These are phyloP conservation scores for Trissoscelio sp. DNA, from an alignment of 2,888 invertebrate species.

Conservation along the genomic window DNA sequence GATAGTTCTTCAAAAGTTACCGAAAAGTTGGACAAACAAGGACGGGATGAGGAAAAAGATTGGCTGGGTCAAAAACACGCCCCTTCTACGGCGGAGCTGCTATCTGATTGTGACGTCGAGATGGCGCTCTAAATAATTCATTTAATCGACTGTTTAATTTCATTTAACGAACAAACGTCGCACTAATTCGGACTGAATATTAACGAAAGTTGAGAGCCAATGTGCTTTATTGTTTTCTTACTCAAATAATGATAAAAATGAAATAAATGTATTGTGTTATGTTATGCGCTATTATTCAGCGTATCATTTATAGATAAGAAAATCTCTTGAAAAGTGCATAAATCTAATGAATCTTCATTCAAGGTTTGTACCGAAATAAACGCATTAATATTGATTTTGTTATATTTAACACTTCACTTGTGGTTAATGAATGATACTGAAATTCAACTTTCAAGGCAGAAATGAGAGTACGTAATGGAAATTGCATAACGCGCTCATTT, in stretches of 20 bases:
- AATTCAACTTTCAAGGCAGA: conserved; percentile 37
- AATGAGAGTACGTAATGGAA: conserved; percentile 23
- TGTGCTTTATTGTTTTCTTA: not conserved
- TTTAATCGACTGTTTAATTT: conserved; percentile 4
- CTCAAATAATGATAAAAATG: not conserved
- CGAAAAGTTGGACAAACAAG: no score
- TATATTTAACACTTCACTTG: conserved; percentile 50
- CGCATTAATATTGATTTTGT: conserved; percentile 61
- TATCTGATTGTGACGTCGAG: conserved; percentile 68
- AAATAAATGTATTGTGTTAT: not conserved
- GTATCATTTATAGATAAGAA: conserved; percentile 21
- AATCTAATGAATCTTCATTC: conserved; percentile 42
- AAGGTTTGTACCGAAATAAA: conserved; percentile 60
- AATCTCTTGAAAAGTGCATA: conserved; percentile 13
- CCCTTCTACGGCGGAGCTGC: conserved; percentile 37
- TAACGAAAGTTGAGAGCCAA: conserved; percentile 30
- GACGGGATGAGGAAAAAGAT: no score
- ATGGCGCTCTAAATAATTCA: conserved; percentile 70
- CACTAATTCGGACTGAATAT: conserved; percentile 9
- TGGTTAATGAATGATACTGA: conserved; percentile 40
- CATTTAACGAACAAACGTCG: not conserved
- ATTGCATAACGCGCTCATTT: conserved; percentile 19
- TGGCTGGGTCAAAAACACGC: conserved; percentile 33
- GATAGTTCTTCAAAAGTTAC: no score
- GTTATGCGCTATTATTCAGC: not conserved